Evolutionary conservation across 2,888 invertebrate species (phyloP), one percentile per base, ranked within the genome.

Genomic region (Chalcis sispes): DNA sequence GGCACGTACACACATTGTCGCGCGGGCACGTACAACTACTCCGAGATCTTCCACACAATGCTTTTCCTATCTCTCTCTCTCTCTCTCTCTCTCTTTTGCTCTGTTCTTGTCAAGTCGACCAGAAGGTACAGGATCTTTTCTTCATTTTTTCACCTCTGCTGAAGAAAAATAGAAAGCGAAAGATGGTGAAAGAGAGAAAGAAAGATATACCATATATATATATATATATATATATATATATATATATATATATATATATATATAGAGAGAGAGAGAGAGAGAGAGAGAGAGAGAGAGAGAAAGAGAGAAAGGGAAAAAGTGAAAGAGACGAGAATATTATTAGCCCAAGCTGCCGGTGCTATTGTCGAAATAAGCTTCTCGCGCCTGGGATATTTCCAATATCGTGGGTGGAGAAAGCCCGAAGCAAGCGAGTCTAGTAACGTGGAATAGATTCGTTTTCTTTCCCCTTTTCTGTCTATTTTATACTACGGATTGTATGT

Each of bases 271-370:
- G n/a, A n/a, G n/a, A n/a, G n/a, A n/a, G n/a, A n/a, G n/a, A n/a
- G n/a, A n/a, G 74, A 80, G 70, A 77, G 70, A 72, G 75, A 69
- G 18, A 32, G 0, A 52, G 15, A 58, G 46, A 23, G 48, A 70
- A 65, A 40, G 50, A 40, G 23, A 54, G 46, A 64, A 73, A 82
- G 81, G 81, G 80, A 54, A 50, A 15, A 27, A 56, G 29, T n/a
- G 20, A 56, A n/a, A 25, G 74, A 81, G 81, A 81, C 80, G 82
- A 82, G 83, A 85, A 87, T 86, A 85, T 87, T 86, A 87, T 87
- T 86, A 86, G 85, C 83, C 83, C 84, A 83, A 87, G 83, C 84
- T 85, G 85, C 83, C 74, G 82, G 81, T 62, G 56, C 83, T 84
- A 83, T 85, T 85, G 84, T 85, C 82, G 83, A 81, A 84, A 83